These are phyloP conservation scores for Onychomys arenicola DNA, from an alignment of 2,797 vertebrate species.

Conservation along the genomic window DNA sequence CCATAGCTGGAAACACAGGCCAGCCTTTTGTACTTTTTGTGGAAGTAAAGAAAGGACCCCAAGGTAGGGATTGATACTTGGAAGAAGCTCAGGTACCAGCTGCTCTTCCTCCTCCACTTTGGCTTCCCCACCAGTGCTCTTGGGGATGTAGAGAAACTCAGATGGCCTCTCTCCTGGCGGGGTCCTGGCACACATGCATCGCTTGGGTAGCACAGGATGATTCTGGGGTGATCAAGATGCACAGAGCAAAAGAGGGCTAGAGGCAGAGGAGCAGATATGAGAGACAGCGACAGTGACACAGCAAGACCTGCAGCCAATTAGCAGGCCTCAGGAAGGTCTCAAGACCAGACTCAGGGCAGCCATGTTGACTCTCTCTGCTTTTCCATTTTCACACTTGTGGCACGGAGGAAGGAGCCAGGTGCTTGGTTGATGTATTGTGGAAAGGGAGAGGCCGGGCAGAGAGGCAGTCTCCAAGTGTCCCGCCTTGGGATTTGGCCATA, in stretches of 20 bases:
- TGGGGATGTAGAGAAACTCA: not conserved
- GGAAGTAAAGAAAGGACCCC: not conserved
- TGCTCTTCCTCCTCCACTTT: not conserved
- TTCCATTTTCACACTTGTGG: not conserved
- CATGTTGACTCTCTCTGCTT: not conserved
- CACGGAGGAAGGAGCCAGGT: not conserved
- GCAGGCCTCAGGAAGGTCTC: not conserved
- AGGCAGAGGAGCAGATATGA: not conserved
- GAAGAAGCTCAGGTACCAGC: not conserved
- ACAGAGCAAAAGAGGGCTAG: not conserved
- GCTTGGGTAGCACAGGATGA: not conserved
- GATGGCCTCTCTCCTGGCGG: not conserved
- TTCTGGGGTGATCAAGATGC: too few species aligned
- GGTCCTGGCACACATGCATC: not conserved
- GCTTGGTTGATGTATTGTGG: too few species aligned
- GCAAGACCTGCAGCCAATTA: not conserved
- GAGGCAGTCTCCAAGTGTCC: not conserved
- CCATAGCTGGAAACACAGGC: not conserved
- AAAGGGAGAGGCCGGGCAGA: not conserved
- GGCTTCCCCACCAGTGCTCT: too few species aligned
- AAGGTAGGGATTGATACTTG: not conserved
- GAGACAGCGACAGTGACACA: not conserved
- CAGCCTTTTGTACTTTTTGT: not conserved
- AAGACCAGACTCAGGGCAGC: not conserved
- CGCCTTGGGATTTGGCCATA: not conserved